phyloP scores from a whole-genome alignment of 2,888 invertebrate species.

The Charanyca ferruginea region DNA sequence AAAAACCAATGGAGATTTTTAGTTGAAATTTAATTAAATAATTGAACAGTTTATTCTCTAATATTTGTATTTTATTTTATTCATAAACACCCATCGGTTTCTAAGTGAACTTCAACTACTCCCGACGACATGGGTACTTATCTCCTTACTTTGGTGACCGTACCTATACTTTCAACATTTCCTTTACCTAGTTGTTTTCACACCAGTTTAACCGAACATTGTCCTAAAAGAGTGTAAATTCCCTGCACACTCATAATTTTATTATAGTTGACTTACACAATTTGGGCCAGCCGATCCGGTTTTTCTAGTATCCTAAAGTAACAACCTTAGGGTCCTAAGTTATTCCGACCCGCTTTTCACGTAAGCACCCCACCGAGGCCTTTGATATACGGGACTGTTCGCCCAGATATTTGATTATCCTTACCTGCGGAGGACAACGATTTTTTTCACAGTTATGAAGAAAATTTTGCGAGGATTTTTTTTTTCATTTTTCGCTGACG shows the following conservation, averaged over 20 bases:
- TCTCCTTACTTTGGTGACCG: no score
- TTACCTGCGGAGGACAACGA: slow-evolving; percentile 60
- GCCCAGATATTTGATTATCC: slow-evolving; percentile 65
- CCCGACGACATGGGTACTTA: no score
- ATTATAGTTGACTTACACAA: slow-evolving; percentile 29
- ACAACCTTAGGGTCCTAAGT: slow-evolving; percentile 57
- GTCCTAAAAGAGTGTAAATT: slow-evolving; percentile 9
- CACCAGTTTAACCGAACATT: background rate
- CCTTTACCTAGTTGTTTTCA: background rate
- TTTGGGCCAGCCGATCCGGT: slow-evolving; percentile 48
- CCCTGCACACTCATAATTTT: slow-evolving; percentile 33
- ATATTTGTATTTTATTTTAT: no score
- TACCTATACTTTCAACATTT: background rate
- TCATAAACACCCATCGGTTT: no score
- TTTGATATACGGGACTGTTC: slow-evolving; percentile 63
- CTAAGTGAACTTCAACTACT: no score
- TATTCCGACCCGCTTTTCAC: slow-evolving; percentile 59
- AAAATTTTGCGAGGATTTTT: slow-evolving; percentile 47
- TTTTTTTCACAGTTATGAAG: slow-evolving; percentile 54
- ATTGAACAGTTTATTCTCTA: no score
- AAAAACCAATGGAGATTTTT: no score
- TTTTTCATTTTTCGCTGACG: slow-evolving; percentile 40
- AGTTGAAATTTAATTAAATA: no score
- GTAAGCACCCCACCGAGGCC: slow-evolving; percentile 61
- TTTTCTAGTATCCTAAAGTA: slow-evolving; percentile 58